A percentile compares a stretch with the other conserved stretches of the same genome.
Evolutionary conservation across 2,113 vertebrate genomes (phyloP).

Genomic region (Theropithecus gelada): DNA sequence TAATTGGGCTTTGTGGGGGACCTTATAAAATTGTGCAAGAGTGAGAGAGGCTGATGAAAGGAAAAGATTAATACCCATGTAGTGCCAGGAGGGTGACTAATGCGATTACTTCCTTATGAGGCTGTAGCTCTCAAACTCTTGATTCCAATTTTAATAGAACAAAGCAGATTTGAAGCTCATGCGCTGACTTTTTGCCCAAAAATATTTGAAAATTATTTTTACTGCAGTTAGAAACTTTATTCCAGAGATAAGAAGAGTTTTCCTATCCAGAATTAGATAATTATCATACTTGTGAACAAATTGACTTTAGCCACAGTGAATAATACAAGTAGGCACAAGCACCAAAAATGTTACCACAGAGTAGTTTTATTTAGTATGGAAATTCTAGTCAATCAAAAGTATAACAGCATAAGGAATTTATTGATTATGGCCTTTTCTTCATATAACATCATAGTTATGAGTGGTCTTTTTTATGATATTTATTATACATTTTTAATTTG

Average conservation of each 20-base stretch:
- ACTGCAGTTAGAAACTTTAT: slow-evolving; percentile 82
- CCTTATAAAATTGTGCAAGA: slow-evolving; percentile 47
- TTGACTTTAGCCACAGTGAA: slow-evolving; percentile 74
- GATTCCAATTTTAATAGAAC: slow-evolving; percentile 83
- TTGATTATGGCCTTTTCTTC: slow-evolving; percentile 78
- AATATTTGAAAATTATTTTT: slow-evolving; percentile 83
- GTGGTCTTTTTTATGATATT: slow-evolving; percentile 65
- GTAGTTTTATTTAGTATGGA: slow-evolving; percentile 76
- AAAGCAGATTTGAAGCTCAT: slow-evolving; percentile 76
- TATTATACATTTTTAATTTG: slow-evolving; percentile 77
- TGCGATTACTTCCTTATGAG: slow-evolving; percentile 76
- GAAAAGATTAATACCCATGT: slow-evolving; percentile 55
- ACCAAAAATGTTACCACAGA: slow-evolving; percentile 31
- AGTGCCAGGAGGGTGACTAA: slow-evolving; percentile 79
- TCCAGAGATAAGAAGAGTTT: slow-evolving; percentile 76
- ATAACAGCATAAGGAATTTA: slow-evolving; percentile 78
- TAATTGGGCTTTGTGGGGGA: slow-evolving; percentile 57
- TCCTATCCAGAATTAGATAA: slow-evolving; percentile 80
- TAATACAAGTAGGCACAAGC: slow-evolving; percentile 75
- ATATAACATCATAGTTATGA: slow-evolving; percentile 69
- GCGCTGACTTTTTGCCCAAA: slow-evolving; percentile 77
- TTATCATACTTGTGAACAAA: slow-evolving; percentile 79
- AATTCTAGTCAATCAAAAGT: slow-evolving; percentile 78
- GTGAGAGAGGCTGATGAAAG: slow-evolving; percentile 73
- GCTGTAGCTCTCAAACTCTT: slow-evolving; percentile 79